These are phyloP conservation scores for Odontomachus brunneus DNA, from an alignment of 1,140 invertebrate genomes.

Conservation along the genomic window DNA sequence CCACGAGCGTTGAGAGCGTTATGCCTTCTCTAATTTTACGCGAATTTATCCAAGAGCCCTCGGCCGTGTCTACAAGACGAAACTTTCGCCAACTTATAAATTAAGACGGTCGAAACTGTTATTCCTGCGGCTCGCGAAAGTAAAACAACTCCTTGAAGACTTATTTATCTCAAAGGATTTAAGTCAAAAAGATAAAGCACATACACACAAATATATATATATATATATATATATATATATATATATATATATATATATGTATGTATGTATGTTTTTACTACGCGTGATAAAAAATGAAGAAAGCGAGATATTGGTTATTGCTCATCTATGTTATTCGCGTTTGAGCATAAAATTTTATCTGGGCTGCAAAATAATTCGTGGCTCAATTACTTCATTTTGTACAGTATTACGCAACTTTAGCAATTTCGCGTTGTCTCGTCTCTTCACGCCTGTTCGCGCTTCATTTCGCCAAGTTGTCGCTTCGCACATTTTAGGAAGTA, in stretches of 20 bases:
- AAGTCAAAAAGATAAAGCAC: background rate
- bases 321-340: background rate
- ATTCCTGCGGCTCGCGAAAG: background rate
- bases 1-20: constrained; percentile 37
- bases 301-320: constrained; percentile 13
- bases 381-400: constrained; percentile 47
- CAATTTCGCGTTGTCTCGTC: constrained; percentile 25
- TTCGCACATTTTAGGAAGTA: constrained; percentile 35
- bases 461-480: constrained; percentile 33
- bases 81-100: constrained; percentile 53
- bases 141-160: background rate
- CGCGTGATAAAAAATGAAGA: background rate
- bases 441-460: constrained; percentile 47
- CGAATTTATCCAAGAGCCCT: constrained; percentile 36
- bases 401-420: constrained; percentile 20
- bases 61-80: constrained; percentile 14
- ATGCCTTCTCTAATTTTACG: constrained; percentile 53
- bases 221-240: too few relatives aligned
- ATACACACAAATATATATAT: too few relatives aligned
- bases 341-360: constrained; percentile 16
- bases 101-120: constrained; percentile 44
- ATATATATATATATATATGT: too few relatives aligned
- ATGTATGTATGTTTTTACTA: background rate
- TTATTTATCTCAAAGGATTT: background rate
- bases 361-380: constrained; percentile 51